Evolutionary conservation across 2,113 vertebrate genomes (phyloP).

Genomic region (Ranitomeya variabilis): DNA sequence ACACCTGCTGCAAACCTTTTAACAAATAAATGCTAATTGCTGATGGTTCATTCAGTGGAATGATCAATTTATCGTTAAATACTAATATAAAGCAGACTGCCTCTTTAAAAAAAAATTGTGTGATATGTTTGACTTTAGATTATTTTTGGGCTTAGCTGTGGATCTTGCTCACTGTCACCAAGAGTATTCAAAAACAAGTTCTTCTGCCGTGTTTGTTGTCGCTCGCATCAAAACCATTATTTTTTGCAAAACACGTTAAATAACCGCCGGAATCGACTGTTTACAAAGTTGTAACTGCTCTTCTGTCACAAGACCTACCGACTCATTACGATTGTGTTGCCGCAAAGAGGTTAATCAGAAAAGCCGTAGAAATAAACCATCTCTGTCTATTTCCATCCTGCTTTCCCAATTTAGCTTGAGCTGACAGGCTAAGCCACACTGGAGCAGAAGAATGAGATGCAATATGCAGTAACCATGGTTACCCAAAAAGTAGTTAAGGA

Average conservation of each 20-base stretch:
- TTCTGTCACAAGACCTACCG: background rate
- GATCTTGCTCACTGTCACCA: background rate
- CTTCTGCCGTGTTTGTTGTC: background rate
- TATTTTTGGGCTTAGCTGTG: background rate
- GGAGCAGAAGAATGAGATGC: constrained; percentile 55
- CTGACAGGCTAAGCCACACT: constrained; percentile 57
- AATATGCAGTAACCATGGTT: constrained; percentile 59
- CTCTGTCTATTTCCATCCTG: constrained; percentile 48
- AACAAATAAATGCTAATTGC: too few species aligned
- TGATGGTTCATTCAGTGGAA: too few species aligned
- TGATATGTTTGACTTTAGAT: background rate
- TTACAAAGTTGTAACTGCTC: constrained; percentile 24
- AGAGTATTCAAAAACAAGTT: background rate
- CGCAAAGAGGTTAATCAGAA: constrained; percentile 54
- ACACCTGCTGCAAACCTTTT: background rate
- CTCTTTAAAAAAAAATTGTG: background rate
- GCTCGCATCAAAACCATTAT: constrained; percentile 3
- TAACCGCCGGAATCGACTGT: background rate
- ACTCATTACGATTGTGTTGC: constrained; percentile 35
- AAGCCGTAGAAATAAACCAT: constrained; percentile 33
- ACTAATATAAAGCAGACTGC: too few species aligned
- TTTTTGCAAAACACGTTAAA: constrained; percentile 6
- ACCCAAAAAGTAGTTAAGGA: constrained; percentile 59
- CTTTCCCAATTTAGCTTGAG: constrained; percentile 57
- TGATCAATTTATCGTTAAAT: too few species aligned